Base-by-base conservation (phyloP, 2,113 vertebrate genomes). In the Stomatorhinus ivindoensis region DNA sequence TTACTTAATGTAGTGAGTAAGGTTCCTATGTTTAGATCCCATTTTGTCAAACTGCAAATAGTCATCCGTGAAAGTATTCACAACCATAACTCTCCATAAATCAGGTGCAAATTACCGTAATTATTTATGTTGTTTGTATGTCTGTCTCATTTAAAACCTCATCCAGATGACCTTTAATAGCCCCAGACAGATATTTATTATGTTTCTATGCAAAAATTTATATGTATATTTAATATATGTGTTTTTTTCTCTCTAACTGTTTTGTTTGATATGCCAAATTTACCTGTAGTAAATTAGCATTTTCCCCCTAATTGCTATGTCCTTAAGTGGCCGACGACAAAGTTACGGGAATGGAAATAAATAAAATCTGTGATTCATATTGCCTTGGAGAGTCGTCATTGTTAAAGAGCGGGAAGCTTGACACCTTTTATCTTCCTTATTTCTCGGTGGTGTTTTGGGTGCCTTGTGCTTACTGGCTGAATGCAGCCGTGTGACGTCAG, bases 401-500 rank as follows among this genome's bases (percentile, higher is more conserved):
- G 80, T 47, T 21, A 58, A 92, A 91, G 87, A 87, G 83, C 53
- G n/a, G 58, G 92, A 89, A 91, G 89, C 73, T 88, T 65, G 87
- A 46, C 39, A 89, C 69, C 88, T 86, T 86, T 89, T 92, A 91
- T 92, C 93, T 87, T 69, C 69, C 46, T 85, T 87, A 89, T 58
- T 88, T 90, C 88, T 88, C 53, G 50, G 5, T 88, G 39, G 19
- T 50, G 86, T 48, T 53, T 48, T 19, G 91, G 88, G 84, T 65
- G 69, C 91, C 89, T 55, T 82, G 4, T 31, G 8, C 27, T 89
- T 73, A 82, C 53, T 44, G 48, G 6, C 9, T 44, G 86, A 87
- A 42, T 5, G 21, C 35, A 44, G 51, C 13, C 3, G 15, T 15
- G 27, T 86, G 85, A 86, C 4, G 27, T 50, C 4, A 31, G n/a